Conservation (phyloP, 2,888 invertebrate species). For the Coleophora flavipennella region DNA sequence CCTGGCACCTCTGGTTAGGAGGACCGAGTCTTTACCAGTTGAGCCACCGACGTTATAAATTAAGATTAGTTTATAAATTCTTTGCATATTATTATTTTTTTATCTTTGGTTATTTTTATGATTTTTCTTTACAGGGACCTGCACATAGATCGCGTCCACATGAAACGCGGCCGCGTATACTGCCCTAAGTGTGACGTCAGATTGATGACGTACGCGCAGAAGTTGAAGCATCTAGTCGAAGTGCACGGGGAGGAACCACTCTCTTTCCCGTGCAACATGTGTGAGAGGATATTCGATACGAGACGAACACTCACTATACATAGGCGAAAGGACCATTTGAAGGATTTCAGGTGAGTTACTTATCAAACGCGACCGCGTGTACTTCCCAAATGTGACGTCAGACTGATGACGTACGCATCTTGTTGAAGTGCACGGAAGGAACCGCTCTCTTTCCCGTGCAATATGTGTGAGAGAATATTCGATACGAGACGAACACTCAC, state of each 20-base stretch:
- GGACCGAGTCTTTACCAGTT: too few species aligned
- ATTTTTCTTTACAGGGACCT: slow-evolving; percentile 17
- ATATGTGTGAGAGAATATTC: slow-evolving; percentile 44
- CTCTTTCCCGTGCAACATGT: slow-evolving; percentile 44
- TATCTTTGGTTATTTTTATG: slow-evolving; percentile 2
- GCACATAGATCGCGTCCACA: slow-evolving; percentile 45
- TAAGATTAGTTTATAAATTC: too few species aligned
- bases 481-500: slow-evolving; percentile 48
- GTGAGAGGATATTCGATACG: slow-evolving; percentile 47
- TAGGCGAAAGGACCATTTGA: slow-evolving; percentile 50
- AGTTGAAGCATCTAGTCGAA: slow-evolving; percentile 54
- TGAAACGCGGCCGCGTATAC: slow-evolving; percentile 49
- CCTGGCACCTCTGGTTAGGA: too few species aligned
- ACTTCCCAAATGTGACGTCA: too few species aligned
- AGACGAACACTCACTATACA: slow-evolving; percentile 51
- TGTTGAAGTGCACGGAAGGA: slow-evolving; percentile 55
- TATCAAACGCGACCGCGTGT: too few species aligned
- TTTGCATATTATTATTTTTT: too few species aligned
- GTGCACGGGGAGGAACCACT: slow-evolving; percentile 53
- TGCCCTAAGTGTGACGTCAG: slow-evolving; percentile 57
- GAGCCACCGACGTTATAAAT: too few species aligned
- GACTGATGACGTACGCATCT: slow-evolving; percentile 60
- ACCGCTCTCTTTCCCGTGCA: slow-evolving; percentile 46
- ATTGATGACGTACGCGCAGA: slow-evolving; percentile 58
- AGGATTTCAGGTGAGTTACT: slow-evolving; percentile 44